These are phyloP conservation scores for Turdus rufiventris DNA, from an alignment of 2,113 vertebrate genomes.

Conservation along the genomic window DNA sequence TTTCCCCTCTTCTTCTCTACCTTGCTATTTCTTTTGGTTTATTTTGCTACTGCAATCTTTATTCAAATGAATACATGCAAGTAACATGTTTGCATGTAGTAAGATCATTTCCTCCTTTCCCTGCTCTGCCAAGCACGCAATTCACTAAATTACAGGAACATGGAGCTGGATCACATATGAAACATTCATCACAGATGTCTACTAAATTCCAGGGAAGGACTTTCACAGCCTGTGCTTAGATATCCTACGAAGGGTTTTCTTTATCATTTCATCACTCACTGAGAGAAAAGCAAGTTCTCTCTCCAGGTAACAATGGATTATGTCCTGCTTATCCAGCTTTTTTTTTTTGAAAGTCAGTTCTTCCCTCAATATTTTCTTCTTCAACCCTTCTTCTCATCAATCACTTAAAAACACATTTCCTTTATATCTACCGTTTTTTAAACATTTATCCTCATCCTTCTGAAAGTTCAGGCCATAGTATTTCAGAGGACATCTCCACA, in stretches of 20 bases:
- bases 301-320: background rate
- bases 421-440: background rate
- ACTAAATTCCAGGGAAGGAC: background rate
- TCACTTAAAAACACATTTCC: background rate
- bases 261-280: background rate
- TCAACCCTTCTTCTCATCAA: background rate
- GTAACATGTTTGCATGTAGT: conserved; percentile 6
- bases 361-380: background rate
- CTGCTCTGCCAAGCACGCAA: background rate
- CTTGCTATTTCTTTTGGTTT: background rate
- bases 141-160: background rate
- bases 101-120: background rate
- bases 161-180: background rate
- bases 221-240: background rate
- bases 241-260: background rate
- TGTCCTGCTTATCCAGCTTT: background rate
- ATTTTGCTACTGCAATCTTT: background rate
- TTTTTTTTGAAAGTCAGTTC: background rate
- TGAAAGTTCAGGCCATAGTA: background rate
- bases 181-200: background rate
- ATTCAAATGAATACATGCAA: background rate
- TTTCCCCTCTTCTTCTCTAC: background rate
- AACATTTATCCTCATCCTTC: background rate
- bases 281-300: background rate
- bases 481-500: background rate